Evolutionary conservation across 1,140 invertebrate species (phyloP).

Genomic region (Aphelinus atriplicis): DNA sequence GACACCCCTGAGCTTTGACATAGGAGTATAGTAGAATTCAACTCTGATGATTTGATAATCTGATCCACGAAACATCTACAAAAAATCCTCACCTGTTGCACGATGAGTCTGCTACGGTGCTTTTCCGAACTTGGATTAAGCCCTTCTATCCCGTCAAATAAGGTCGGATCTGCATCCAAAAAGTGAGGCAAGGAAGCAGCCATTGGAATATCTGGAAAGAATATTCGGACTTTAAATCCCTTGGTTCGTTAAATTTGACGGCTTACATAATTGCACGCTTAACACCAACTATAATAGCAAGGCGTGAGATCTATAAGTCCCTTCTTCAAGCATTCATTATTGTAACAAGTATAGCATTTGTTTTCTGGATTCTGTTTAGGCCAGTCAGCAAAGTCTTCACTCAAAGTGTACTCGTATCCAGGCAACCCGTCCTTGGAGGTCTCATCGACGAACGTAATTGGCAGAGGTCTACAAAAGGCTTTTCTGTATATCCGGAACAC

Average conservation of each 20-base stretch:
- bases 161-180: slow-evolving; percentile 72
- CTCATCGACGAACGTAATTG: slow-evolving; percentile 65
- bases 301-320: slow-evolving; percentile 75
- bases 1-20: no score
- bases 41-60: no score
- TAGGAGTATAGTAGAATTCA: no score
- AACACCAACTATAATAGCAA: slow-evolving; percentile 77
- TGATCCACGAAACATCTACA: no score
- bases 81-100: slow-evolving; percentile 67
- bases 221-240: background rate
- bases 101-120: slow-evolving; percentile 64
- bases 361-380: slow-evolving; percentile 70
- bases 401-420: slow-evolving; percentile 64
- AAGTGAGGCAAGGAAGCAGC: slow-evolving; percentile 85
- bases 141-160: slow-evolving; percentile 74
- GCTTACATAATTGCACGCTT: no score
- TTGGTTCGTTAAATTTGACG: no score
- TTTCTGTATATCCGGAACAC: slow-evolving; percentile 72
- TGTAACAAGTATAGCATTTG: slow-evolving; percentile 69
- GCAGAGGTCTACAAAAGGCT: slow-evolving; percentile 75
- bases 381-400: slow-evolving; percentile 69
- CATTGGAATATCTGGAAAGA: slow-evolving; percentile 71
- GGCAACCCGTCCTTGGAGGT: slow-evolving; percentile 55
- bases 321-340: slow-evolving; percentile 67
- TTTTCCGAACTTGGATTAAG: slow-evolving; percentile 69